phyloP scores from a whole-genome alignment of 1,140 invertebrate genomes.

The Pollicipes pollicipes region DNA sequence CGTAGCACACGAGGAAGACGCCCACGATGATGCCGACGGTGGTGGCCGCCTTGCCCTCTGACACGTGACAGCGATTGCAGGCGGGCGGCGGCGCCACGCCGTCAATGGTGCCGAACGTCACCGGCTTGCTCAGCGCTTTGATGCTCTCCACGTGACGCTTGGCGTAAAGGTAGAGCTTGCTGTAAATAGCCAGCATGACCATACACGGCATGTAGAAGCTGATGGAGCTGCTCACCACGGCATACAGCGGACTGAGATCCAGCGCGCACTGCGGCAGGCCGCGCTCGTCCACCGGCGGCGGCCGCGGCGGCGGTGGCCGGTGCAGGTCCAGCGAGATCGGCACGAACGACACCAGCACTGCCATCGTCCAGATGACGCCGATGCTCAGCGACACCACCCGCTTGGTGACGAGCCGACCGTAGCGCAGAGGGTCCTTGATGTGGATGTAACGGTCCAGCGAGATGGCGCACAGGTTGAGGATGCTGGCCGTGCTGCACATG shows the following conservation, averaged over 20 bases:
- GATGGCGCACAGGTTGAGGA: slow-evolving; percentile 94
- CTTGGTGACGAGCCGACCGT: slow-evolving; percentile 82
- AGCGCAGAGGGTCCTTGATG: slow-evolving; percentile 69
- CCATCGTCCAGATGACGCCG: slow-evolving; percentile 72
- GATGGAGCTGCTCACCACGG: slow-evolving; percentile 90
- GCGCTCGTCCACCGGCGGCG: slow-evolving; percentile 13
- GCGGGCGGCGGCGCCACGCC: slow-evolving; percentile 18
- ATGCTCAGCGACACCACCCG: slow-evolving; percentile 65
- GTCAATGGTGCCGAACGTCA: slow-evolving; percentile 2
- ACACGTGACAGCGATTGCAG: slow-evolving; percentile 44
- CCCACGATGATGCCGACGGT: slow-evolving; percentile 94
- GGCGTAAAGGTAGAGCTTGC: slow-evolving; percentile 95
- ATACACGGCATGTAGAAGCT: slow-evolving; percentile 98
- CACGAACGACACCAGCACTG: slow-evolving; percentile 80
- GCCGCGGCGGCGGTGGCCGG: slow-evolving; percentile 35
- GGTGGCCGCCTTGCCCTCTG: slow-evolving; percentile 90
- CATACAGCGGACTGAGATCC: slow-evolving; percentile 80
- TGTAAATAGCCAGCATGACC: slow-evolving; percentile 97
- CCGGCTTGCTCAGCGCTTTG: slow-evolving; percentile 1
- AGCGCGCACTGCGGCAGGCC: slow-evolving; percentile 47
- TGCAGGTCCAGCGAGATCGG: slow-evolving; percentile 88
- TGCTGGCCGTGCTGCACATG: slow-evolving; percentile 96
- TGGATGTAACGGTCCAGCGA: slow-evolving; percentile 91
- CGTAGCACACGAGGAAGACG: slow-evolving; percentile 81
- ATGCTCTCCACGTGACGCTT: slow-evolving; percentile 92